Conservation (phyloP, 2,888 invertebrate species). For the Tinea trinotella region DNA sequence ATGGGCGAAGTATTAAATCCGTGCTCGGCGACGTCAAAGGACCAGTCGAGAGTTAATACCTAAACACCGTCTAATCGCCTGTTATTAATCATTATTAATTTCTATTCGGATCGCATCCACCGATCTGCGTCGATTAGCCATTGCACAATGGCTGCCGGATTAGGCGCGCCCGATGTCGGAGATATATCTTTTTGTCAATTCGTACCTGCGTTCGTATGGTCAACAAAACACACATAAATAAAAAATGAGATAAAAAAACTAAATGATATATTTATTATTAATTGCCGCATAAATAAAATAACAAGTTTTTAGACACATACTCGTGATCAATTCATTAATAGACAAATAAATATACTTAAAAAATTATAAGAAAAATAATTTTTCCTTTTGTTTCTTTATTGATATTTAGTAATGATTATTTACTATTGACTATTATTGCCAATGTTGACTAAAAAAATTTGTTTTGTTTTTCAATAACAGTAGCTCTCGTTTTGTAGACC, state of each 20-base stretch:
- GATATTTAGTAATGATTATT: no score
- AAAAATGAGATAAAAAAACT: constrained; percentile 1
- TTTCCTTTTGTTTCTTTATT: no score
- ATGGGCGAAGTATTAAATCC: constrained; percentile 11
- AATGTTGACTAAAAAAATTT: no score
- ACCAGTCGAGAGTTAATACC: constrained; percentile 34
- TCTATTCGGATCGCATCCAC: constrained; percentile 39
- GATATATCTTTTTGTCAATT: constrained; percentile 69
- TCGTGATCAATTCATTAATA: no score
- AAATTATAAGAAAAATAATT: no score
- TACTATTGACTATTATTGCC: no score
- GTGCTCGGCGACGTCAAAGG: constrained; percentile 20
- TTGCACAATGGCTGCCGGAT: constrained; percentile 67
- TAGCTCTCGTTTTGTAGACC: constrained; percentile 33
- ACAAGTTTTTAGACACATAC: no score
- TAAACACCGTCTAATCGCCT: constrained; percentile 59
- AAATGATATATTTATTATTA: no score
- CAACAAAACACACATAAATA: constrained; percentile 26
- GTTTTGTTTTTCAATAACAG: neutral
- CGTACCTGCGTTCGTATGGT: constrained; percentile 53
- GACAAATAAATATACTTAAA: no score
- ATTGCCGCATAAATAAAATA: no score
- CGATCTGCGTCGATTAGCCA: constrained; percentile 66
- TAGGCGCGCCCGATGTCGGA: constrained; percentile 45
- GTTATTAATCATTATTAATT: constrained; percentile 71